These are phyloP conservation scores for Flexamia atlantica DNA, from an alignment of 2,888 invertebrate genomes.

Conservation along the genomic window DNA sequence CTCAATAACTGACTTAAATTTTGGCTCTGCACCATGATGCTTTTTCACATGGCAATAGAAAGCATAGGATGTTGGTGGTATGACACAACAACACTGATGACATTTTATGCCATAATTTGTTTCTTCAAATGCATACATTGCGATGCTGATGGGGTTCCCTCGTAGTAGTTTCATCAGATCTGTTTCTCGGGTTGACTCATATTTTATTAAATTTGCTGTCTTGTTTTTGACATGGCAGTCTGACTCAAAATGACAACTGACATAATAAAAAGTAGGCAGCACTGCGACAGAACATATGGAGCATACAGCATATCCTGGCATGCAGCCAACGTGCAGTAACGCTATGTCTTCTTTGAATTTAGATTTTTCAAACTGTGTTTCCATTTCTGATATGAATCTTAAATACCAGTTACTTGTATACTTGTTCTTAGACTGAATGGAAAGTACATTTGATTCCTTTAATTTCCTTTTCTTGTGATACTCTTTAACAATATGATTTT, in stretches of 20 bases:
- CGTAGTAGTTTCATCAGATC: background rate
- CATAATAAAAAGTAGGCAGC: background rate
- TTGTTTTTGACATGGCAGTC: background rate
- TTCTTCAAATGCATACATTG: slow-evolving; percentile 2
- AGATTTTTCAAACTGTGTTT: background rate
- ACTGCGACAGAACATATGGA: background rate
- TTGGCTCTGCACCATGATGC: too few relatives aligned
- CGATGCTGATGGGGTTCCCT: background rate
- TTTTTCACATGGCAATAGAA: background rate
- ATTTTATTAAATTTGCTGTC: background rate
- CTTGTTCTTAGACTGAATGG: background rate
- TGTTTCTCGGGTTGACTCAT: background rate
- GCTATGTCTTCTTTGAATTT: slow-evolving; percentile 5
- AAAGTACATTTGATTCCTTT: background rate
- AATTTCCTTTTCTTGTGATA: background rate
- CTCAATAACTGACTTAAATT: too few relatives aligned
- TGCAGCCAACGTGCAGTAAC: background rate
- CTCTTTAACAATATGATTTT: background rate
- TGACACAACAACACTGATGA: background rate
- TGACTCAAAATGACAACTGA: background rate
- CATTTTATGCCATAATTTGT: background rate
- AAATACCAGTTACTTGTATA: background rate
- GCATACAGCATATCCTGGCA: slow-evolving; percentile 26
- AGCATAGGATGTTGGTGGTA: slow-evolving; percentile 24
- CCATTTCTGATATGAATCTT: background rate